Evolutionary conservation across 2,113 vertebrate genomes (phyloP).

Genomic region (Nothoprocta pentlandii): DNA sequence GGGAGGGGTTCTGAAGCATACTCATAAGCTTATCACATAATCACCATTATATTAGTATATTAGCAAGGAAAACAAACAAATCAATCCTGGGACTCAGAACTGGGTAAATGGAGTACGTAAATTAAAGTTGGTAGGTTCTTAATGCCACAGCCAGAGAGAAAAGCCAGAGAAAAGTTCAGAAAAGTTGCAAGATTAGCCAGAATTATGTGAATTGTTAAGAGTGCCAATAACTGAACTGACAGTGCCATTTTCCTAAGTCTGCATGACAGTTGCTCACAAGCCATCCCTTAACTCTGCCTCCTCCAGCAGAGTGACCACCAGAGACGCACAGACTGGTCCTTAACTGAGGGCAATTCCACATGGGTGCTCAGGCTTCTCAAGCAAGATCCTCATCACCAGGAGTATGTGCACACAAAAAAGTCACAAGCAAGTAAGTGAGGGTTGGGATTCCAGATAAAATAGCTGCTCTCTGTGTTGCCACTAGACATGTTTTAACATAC

Average conservation of each 20-base stretch:
- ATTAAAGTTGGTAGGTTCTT: rapidly evolving
- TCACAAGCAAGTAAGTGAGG: neutral
- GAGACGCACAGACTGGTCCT: neutral
- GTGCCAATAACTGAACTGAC: neutral
- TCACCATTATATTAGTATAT: neutral
- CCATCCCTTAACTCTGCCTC: neutral
- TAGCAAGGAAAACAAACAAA: neutral
- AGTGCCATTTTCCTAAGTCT: no score
- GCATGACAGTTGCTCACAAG: neutral
- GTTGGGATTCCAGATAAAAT: neutral
- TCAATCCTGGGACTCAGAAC: neutral
- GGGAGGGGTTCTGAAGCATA: neutral
- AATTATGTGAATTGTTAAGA: neutral
- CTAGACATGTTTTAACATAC: rapidly evolving
- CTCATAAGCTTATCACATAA: neutral
- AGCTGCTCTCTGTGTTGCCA: neutral
- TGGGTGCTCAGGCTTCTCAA: neutral
- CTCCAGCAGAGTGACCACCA: neutral
- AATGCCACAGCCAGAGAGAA: neutral
- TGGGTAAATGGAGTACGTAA: neutral
- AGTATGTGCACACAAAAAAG: neutral
- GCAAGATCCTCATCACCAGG: neutral
- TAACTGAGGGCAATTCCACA: neutral
- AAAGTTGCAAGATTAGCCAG: neutral
- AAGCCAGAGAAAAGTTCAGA: neutral